Evolutionary conservation across 1,140 invertebrate species (phyloP).

Genomic region (Apis laboriosa): DNA sequence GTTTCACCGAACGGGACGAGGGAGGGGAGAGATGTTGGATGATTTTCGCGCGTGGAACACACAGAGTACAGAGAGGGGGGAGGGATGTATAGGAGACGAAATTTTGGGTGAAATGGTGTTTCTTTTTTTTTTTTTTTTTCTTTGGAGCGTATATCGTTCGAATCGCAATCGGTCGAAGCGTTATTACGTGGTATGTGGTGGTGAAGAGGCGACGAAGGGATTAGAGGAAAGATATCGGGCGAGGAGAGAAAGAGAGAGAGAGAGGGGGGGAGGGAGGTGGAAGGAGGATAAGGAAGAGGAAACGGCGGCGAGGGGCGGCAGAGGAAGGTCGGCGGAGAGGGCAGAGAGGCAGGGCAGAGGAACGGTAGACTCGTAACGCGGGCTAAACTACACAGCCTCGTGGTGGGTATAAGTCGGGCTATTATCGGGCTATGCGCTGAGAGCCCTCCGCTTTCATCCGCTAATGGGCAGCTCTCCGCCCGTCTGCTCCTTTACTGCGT

Average conservation of each 20-base stretch:
- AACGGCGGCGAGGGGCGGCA: constrained; percentile 10
- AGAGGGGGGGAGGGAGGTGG: constrained; percentile 42
- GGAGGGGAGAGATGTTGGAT: neutral
- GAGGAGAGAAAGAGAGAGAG: constrained; percentile 35
- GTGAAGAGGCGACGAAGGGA: neutral
- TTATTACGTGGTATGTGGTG: neutral
- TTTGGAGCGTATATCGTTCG: too few species aligned
- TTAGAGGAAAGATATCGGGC: constrained; percentile 6
- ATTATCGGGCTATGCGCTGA: constrained; percentile 80
- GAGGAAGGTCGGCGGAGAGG: constrained; percentile 47
- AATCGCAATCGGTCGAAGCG: too few species aligned
- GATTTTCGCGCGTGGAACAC: neutral
- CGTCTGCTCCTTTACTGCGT: constrained; percentile 78
- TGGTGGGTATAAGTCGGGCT: constrained; percentile 79
- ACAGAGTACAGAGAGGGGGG: too few species aligned
- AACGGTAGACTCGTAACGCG: constrained; percentile 71
- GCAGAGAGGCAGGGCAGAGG: constrained; percentile 59
- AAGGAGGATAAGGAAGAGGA: constrained; percentile 70
- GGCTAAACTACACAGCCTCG: constrained; percentile 78
- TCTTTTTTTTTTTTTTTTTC: too few species aligned
- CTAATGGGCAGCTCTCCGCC: constrained; percentile 79
- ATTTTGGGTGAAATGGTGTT: too few species aligned
- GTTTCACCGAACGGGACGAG: neutral
- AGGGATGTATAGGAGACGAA: too few species aligned
- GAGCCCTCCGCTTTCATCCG: constrained; percentile 81